These are phyloP conservation scores for Pelecanus crispus DNA, from an alignment of 2,113 vertebrate species.

Conservation along the genomic window DNA sequence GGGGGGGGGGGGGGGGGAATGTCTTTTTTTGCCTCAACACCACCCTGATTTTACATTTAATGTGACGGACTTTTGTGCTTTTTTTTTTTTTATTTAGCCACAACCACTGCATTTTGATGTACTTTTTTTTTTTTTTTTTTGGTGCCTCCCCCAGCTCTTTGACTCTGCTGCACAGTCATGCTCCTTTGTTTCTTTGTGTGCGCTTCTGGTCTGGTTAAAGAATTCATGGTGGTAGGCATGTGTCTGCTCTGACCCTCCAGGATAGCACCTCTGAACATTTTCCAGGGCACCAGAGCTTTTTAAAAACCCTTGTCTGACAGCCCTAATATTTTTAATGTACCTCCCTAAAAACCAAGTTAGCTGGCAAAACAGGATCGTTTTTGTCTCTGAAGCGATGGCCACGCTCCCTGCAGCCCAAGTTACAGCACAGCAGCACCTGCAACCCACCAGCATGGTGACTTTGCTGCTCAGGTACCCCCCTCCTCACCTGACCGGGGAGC, in stretches of 20 bases:
- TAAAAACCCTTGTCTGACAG: background rate
- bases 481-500: background rate
- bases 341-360: background rate
- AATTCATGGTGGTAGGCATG: background rate
- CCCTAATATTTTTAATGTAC: background rate
- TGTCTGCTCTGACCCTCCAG: background rate
- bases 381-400: background rate
- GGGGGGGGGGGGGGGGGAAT: rapidly evolving
- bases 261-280: background rate
- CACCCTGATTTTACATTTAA: background rate
- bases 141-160: background rate
- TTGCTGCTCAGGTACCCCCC: background rate
- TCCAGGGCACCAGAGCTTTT: background rate
- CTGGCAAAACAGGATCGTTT: background rate
- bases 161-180: background rate
- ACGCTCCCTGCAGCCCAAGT: background rate
- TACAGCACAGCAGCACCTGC: background rate
- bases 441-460: background rate
- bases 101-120: background rate
- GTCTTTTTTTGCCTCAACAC: background rate
- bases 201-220: background rate
- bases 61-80: background rate
- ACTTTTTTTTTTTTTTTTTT: too few species aligned
- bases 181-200: background rate
- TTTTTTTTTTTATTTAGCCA: background rate